These are phyloP conservation scores for Bubo bubo DNA, from an alignment of 2,113 vertebrate genomes.

Conservation along the genomic window DNA sequence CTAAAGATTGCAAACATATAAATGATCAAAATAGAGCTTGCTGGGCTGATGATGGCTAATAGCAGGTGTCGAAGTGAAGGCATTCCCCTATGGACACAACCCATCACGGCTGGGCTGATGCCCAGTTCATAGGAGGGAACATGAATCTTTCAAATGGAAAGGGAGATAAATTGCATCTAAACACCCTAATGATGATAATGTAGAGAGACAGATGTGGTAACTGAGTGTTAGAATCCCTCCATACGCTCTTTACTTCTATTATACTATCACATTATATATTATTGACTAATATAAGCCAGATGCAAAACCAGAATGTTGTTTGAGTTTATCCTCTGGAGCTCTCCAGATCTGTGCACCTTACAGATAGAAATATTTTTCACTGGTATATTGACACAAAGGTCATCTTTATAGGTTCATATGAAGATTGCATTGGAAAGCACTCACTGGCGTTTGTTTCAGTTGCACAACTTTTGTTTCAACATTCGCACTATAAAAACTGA, in stretches of 20 bases:
- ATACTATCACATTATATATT: neutral
- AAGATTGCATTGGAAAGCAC: neutral
- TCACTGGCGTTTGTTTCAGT: neutral
- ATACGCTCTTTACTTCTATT: neutral
- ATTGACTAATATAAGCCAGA: slow-evolving; percentile 3
- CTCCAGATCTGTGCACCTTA: neutral
- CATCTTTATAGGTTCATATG: neutral
- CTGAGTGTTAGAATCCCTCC: neutral
- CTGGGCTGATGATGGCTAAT: slow-evolving; percentile 39
- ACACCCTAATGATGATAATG: slow-evolving; percentile 59
- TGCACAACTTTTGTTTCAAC: slow-evolving; percentile 17
- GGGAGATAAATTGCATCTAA: slow-evolving; percentile 53
- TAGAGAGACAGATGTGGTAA: slow-evolving; percentile 53
- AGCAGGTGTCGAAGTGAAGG: slow-evolving; percentile 31
- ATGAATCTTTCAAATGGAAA: slow-evolving; percentile 27
- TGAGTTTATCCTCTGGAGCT: neutral
- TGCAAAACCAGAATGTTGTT: neutral
- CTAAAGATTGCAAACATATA: neutral
- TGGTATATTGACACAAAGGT: neutral
- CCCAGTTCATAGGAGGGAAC: slow-evolving; percentile 10
- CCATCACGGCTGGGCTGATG: slow-evolving; percentile 1
- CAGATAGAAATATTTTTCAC: neutral
- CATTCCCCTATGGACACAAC: neutral
- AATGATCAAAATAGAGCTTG: neutral
- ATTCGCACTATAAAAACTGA: slow-evolving; percentile 10